phyloP scores from a whole-genome alignment of 2,797 vertebrate species.

The Phrynocephalus vlangalii region DNA sequence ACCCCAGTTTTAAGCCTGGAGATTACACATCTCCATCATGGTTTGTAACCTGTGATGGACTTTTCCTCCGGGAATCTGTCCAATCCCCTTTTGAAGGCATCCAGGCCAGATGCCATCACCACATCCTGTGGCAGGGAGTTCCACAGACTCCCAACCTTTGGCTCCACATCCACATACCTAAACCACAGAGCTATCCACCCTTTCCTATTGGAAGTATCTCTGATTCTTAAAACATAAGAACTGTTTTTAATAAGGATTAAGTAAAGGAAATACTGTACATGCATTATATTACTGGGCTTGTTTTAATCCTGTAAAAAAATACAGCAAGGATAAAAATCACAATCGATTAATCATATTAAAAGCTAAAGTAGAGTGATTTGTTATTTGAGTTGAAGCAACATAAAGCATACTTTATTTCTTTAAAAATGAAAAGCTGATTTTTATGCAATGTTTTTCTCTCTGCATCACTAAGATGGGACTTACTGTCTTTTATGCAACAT shows the following conservation, averaged over 20 bases:
- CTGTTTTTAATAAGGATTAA: not conserved
- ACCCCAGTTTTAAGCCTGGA: no score
- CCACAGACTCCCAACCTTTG: no score
- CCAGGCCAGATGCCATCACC: no score
- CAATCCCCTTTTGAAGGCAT: no score
- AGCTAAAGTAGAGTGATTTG: slow-evolving; percentile 25
- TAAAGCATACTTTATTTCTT: slow-evolving; percentile 33
- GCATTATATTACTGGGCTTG: not conserved
- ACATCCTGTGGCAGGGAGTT: no score
- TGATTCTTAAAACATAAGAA: not conserved
- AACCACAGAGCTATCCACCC: no score
- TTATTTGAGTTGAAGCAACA: slow-evolving; percentile 49
- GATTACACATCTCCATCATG: no score
- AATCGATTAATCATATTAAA: slow-evolving; percentile 7
- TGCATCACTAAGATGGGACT: slow-evolving; percentile 22
- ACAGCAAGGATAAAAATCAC: not conserved
- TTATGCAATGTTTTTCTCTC: not conserved
- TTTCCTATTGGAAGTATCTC: not conserved
- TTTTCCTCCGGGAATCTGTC: no score
- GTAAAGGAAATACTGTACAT: not conserved
- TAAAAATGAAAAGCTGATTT: not conserved
- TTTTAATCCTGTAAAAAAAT: not conserved
- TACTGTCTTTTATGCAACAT: not conserved
- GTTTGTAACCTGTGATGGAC: no score
- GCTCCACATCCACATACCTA: no score